phyloP scores from a whole-genome alignment of 2,888 invertebrate species.

The Drosophila buzzatii region DNA sequence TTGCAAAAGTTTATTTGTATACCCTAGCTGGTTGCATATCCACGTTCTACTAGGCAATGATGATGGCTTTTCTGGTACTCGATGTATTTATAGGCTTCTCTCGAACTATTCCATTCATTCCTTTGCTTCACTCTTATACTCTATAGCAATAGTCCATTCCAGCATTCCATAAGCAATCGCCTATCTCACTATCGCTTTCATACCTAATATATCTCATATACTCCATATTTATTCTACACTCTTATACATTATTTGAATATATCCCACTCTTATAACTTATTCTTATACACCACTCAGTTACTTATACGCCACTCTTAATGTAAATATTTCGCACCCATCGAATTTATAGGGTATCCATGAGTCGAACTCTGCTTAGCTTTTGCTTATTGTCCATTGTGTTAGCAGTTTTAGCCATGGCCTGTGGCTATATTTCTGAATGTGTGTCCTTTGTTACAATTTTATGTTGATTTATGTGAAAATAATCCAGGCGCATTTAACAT shows the following conservation, averaged over 20 bases:
- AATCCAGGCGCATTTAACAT: conserved; percentile 69
- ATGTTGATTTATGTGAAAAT: conserved; percentile 77
- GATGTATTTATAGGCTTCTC: too few relatives aligned
- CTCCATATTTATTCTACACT: background rate
- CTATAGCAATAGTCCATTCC: too few relatives aligned
- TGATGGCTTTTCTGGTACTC: background rate
- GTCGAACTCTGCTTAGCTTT: background rate
- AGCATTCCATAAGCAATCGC: too few relatives aligned
- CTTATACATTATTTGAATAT: background rate
- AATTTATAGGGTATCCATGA: conserved; percentile 20
- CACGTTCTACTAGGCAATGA: background rate
- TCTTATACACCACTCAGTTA: background rate
- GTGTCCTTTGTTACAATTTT: conserved; percentile 66
- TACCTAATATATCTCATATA: too few relatives aligned
- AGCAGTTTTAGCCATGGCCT: conserved; percentile 30
- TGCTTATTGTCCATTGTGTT: conserved; percentile 15
- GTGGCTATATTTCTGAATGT: conserved; percentile 20
- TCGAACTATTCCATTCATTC: too few relatives aligned
- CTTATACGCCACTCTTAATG: background rate
- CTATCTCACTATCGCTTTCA: too few relatives aligned
- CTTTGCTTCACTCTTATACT: too few relatives aligned
- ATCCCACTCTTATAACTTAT: background rate
- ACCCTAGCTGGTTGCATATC: too few relatives aligned
- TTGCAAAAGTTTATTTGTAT: background rate
- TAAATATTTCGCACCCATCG: background rate